phyloP scores from a whole-genome alignment of 1,140 invertebrate species.

The Drosophila asahinai region DNA sequence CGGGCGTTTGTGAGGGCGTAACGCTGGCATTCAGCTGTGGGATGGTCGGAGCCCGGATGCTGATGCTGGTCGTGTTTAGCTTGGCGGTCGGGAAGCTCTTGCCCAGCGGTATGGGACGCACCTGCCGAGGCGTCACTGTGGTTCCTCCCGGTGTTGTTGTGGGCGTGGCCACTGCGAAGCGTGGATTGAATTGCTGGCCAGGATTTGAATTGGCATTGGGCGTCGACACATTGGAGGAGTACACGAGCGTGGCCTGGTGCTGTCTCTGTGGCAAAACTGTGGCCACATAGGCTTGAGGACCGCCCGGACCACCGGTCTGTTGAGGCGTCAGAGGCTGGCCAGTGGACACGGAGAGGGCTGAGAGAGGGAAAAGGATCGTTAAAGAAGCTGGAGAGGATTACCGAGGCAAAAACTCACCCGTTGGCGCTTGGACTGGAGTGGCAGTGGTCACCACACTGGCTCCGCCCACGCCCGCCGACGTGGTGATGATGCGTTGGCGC shows the following conservation, averaged over 20 bases:
- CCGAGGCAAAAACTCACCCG: constrained; percentile 22
- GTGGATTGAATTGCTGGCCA: constrained; percentile 77
- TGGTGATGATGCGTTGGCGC: constrained; percentile 78
- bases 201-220: constrained; percentile 57
- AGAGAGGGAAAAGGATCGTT: not conserved
- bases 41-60: constrained; percentile 79
- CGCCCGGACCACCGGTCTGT: constrained; percentile 44
- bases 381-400: not conserved
- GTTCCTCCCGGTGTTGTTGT: constrained; percentile 67
- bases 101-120: constrained; percentile 77
- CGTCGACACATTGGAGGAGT: constrained; percentile 71
- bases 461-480: constrained; percentile 57
- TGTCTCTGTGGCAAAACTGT: constrained; percentile 80
- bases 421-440: constrained; percentile 61
- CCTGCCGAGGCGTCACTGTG: constrained; percentile 66
- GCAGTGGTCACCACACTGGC: constrained; percentile 62
- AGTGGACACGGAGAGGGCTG: constrained; percentile 56
- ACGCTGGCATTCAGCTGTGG: constrained; percentile 63
- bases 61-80: constrained; percentile 81
- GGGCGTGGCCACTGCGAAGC: constrained; percentile 80
- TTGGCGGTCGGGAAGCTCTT: constrained; percentile 75
- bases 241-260: constrained; percentile 83
- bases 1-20: constrained; percentile 58
- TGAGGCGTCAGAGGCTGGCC: constrained; percentile 52
- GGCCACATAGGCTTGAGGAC: constrained; percentile 77